phyloP scores from a whole-genome alignment of 2,888 invertebrate genomes.

The Melieria omissa region DNA sequence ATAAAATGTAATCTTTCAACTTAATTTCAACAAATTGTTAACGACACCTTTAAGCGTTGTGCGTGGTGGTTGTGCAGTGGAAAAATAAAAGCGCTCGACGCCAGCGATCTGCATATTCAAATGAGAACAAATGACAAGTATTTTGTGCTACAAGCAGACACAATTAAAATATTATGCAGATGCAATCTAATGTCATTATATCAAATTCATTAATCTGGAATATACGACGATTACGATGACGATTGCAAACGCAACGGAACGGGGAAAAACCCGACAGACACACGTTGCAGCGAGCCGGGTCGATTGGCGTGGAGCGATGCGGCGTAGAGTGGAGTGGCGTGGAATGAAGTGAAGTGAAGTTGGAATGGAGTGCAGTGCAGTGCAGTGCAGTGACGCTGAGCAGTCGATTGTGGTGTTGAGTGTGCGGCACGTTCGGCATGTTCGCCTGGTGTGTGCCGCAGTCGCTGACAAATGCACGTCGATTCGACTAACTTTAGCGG shows the following conservation, averaged over 20 bases:
- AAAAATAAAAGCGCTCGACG: no score
- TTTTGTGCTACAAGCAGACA: constrained; percentile 46
- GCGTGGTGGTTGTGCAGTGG: no score
- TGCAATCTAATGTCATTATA: constrained; percentile 63
- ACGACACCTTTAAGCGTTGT: no score
- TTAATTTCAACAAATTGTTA: no score
- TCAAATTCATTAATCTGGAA: constrained; percentile 62
- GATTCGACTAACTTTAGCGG: no score
- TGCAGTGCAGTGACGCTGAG: no score
- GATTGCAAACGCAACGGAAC: neutral
- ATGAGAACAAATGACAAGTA: constrained; percentile 46
- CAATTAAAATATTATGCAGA: constrained; percentile 63
- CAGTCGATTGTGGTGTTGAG: no score
- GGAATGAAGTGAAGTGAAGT: neutral
- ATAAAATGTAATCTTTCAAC: no score
- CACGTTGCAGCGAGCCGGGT: no score
- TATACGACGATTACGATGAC: constrained; percentile 16
- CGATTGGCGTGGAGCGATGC: neutral
- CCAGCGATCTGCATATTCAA: neutral
- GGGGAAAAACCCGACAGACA: constrained; percentile 6
- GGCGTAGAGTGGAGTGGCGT: neutral
- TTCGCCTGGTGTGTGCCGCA: no score
- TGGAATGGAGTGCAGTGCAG: neutral
- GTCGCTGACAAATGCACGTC: no score
- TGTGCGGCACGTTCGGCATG: no score